Evolutionary conservation across 2,888 invertebrate species (phyloP).

Genomic region (Nomada goodeniana): DNA sequence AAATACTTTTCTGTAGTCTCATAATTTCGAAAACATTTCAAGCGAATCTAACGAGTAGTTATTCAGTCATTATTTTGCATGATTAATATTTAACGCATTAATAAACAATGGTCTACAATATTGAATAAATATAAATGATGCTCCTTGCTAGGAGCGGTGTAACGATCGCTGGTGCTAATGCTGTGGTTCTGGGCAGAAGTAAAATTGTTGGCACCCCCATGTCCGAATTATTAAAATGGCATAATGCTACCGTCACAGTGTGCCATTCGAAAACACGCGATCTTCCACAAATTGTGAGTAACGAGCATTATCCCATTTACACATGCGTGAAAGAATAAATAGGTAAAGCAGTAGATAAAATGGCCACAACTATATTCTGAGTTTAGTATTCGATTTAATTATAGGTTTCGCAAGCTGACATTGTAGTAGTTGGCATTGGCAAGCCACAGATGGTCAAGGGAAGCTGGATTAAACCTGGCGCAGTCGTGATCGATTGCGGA

Average conservation of each 20-base stretch:
- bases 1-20: not conserved
- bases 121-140: no score
- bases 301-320: not conserved
- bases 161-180: constrained; percentile 91
- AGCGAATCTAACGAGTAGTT: not conserved
- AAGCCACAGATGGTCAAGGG: constrained; percentile 95
- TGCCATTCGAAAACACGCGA: constrained; percentile 98
- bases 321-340: no score
- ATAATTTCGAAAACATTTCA: not conserved
- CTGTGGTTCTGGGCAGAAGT: constrained; percentile 98
- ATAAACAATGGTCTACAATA: not conserved
- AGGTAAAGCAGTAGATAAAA: not conserved
- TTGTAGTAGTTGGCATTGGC: constrained; percentile 98
- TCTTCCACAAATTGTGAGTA: constrained; percentile 88
- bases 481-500: constrained; percentile 99
- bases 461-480: constrained; percentile 98
- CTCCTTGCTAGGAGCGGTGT: constrained; percentile 87
- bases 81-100: not conserved
- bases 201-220: constrained; percentile 99
- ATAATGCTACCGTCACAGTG: constrained; percentile 97
- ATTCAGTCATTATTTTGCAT: not conserved
- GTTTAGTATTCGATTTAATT: constrained; percentile 32
- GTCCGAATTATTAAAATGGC: constrained; percentile 97
- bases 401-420: constrained; percentile 93
- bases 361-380: not conserved